Evolutionary conservation across 1,140 invertebrate genomes (phyloP), one percentile per base, ranked within the genome.

Genomic region (Psix sp.): DNA sequence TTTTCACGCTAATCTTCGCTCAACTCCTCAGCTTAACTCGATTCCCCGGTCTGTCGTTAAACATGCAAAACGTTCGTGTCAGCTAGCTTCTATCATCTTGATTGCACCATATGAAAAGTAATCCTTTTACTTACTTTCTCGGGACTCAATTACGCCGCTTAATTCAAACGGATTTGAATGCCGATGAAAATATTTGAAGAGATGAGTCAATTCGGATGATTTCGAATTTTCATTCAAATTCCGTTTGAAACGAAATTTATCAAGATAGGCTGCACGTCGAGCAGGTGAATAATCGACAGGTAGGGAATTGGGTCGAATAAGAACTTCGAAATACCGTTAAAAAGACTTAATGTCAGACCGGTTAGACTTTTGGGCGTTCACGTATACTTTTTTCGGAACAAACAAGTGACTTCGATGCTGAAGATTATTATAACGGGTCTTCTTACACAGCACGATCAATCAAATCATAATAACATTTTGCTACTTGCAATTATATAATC

Each of bases 251-350:
- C 7, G 7, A 24, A 24, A 4, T 24, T 24, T 24, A 24, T 24
- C 21, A 24, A 3, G 21, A 7, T 24, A 7, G 3, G 21, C 3
- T 4, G 3, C 29, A n/a, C 29, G 29, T 33, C 21, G 10, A 24
- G 49, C 39, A 49, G 59, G 46, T 52, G 59, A 52, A 48, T 48
- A 54, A 40, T 51, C 38, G 29, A 65, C 16, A 7, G 52, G 5
- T 18, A 15, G 18, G 5, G 36, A 68, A 63, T 40, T 54, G 38
- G 60, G 70, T 54, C 52, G 43, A 59, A 65, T 66, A 73, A 60
- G 48, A 60, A 40, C 52, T 49, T 33, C 31, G 43, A 21, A 24
- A 3, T 73, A 73, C 70, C 70, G 70, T 73, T 73, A 73, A 65
- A 65, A 60, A 7, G 9, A 11, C 18, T 45, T 29, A 35, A 46